Evolutionary conservation across 2,113 vertebrate species (phyloP).

Genomic region (Thymallus thymallus): DNA sequence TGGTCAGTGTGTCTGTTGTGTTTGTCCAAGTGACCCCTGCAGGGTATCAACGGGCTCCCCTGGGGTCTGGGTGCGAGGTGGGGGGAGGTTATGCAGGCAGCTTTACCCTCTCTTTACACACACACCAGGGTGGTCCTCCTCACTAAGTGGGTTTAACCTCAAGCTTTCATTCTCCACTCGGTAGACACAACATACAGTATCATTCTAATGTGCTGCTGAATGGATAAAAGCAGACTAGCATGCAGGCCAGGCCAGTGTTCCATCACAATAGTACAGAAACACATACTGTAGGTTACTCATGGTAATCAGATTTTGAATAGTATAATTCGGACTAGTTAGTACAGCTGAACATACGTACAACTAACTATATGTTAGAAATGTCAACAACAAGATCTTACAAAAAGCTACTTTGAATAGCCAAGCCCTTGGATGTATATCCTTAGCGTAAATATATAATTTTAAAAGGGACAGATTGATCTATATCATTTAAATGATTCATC

Average conservation of each 20-base stretch:
- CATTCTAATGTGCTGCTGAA: constrained; percentile 47
- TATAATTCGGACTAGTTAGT: constrained; percentile 3
- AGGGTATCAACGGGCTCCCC: constrained; percentile 29
- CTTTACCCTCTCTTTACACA: constrained; percentile 27
- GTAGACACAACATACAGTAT: constrained; percentile 50
- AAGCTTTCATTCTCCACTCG: constrained; percentile 50
- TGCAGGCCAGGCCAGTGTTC: constrained; percentile 23
- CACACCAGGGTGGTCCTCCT: constrained; percentile 62
- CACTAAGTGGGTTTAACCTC: constrained; percentile 42
- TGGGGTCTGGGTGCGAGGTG: constrained; percentile 31
- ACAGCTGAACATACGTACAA: constrained; percentile 47
- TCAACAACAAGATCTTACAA: constrained; percentile 10
- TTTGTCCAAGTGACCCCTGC: constrained; percentile 21
- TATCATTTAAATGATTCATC: not conserved
- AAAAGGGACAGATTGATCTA: not conserved
- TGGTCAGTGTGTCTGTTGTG: constrained; percentile 11
- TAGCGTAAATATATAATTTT: not conserved
- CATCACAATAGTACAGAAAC: constrained; percentile 54
- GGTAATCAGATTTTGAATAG: constrained; percentile 22
- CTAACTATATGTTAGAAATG: too few relatives aligned
- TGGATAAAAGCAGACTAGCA: constrained; percentile 40
- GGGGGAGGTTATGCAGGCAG: constrained; percentile 27
- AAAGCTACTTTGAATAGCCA: too few relatives aligned
- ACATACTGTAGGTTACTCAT: constrained; percentile 39
- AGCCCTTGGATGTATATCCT: not conserved